Evolutionary conservation across 2,113 vertebrate species (phyloP).

Genomic region (Heterotilapia buettikoferi): DNA sequence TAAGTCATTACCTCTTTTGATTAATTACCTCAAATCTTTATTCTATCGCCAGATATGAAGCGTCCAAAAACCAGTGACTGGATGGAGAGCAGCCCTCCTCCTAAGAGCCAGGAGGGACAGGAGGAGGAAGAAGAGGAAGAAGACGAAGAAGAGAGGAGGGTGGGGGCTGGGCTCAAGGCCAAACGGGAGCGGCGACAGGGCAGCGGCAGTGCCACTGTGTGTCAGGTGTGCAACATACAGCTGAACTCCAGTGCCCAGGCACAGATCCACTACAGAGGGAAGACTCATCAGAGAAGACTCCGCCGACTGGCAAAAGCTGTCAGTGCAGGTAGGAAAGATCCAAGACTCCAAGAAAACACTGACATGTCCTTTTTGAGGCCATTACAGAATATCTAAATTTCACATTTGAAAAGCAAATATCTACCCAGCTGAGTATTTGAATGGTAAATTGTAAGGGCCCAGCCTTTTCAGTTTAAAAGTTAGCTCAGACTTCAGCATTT

Average conservation of each 20-base stretch:
- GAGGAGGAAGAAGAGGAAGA: conserved; percentile 30
- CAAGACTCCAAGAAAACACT: not conserved
- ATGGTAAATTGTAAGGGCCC: not conserved
- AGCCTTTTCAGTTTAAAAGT: not conserved
- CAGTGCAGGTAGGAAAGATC: conserved; percentile 43
- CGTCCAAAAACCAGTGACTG: conserved; percentile 73
- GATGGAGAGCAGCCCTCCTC: conserved; percentile 36
- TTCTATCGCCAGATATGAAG: conserved; percentile 78
- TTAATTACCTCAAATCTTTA: not conserved
- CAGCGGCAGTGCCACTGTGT: conserved; percentile 80
- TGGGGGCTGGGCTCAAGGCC: conserved; percentile 54
- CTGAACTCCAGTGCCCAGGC: conserved; percentile 91
- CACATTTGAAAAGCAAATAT: not conserved
- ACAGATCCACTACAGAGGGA: conserved; percentile 94
- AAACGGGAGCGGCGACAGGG: conserved; percentile 83
- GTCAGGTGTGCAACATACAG: conserved; percentile 92
- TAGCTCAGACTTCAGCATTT: not conserved
- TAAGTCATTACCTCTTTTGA: not conserved
- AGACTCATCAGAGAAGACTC: conserved; percentile 94
- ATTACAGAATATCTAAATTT: not conserved
- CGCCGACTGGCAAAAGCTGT: conserved; percentile 77
- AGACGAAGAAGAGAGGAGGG: conserved; percentile 36
- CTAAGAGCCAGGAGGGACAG: conserved; percentile 1
- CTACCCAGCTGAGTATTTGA: not conserved
- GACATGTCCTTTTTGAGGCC: not conserved